A percentile compares a stretch with the other conserved stretches of the same genome.
Conservation (phyloP, 1,140 invertebrate genomes). For the Brachionus rubens region DNA sequence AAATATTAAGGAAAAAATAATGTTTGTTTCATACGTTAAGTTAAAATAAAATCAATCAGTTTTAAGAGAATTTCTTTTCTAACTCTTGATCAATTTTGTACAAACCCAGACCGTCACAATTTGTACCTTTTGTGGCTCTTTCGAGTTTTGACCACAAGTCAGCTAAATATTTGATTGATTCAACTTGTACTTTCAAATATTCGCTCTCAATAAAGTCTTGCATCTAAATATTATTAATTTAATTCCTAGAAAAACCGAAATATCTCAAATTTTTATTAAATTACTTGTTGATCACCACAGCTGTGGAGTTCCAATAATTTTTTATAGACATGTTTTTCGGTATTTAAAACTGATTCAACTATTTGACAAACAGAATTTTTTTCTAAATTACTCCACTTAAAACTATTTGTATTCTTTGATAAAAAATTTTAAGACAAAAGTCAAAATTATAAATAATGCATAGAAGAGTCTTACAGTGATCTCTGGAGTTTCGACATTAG, state of each 20-base stretch:
- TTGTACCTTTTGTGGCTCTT: neutral
- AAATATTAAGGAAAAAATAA: no score
- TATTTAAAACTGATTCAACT: no score
- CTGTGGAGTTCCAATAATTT: no score
- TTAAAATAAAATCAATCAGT: no score
- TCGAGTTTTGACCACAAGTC: neutral
- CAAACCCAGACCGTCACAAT: neutral
- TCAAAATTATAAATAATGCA: neutral
- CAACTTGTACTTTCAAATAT: neutral
- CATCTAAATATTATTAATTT: neutral
- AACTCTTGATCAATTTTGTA: neutral
- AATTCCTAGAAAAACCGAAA: neutral
- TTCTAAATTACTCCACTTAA: no score
- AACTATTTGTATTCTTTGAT: neutral
- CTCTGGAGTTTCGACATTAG: neutral
- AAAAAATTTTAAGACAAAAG: neutral
- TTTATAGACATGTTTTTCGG: no score
- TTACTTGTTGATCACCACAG: neutral
- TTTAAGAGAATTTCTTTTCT: no score
- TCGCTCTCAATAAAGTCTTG: neutral
- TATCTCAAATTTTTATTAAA: neutral
- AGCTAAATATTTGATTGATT: neutral
- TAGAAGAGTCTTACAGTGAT: neutral
- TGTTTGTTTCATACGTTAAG: no score
- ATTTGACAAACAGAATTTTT: no score